Conservation (phyloP, 2,888 invertebrate genomes). For the Leptothorax acervorum region DNA sequence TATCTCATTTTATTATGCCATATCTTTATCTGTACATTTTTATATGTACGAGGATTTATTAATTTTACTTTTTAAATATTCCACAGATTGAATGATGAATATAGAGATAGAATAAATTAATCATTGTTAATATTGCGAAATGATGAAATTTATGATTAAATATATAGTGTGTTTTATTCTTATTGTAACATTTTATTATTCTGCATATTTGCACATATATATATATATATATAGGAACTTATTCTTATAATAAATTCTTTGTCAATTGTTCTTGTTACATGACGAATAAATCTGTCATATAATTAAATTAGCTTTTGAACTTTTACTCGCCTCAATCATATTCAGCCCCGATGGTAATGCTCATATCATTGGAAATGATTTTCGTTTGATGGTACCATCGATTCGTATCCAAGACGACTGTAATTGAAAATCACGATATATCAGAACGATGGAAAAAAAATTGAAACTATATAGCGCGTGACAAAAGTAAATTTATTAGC, state of each 20-base stretch:
- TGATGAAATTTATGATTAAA: neutral
- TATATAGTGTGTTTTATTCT: neutral
- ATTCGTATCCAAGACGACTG: constrained; percentile 97
- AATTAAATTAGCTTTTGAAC: neutral
- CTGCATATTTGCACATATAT: constrained; percentile 2
- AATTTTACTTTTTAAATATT: neutral
- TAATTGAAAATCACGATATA: constrained; percentile 75
- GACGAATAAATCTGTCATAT: neutral
- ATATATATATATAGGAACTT: neutral
- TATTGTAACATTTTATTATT: constrained; percentile 8
- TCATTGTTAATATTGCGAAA: neutral
- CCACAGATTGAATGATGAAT: neutral
- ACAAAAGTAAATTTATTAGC: neutral
- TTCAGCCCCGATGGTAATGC: constrained; percentile 98
- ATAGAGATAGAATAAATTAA: neutral
- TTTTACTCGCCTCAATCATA: constrained; percentile 89
- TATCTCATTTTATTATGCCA: neutral
- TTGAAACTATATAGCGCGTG: neutral
- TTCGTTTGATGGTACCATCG: constrained; percentile 98
- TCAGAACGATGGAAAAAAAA: neutral
- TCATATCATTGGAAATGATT: constrained; percentile 94
- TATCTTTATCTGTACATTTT: neutral
- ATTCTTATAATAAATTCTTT: neutral
- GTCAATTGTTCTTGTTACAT: neutral
- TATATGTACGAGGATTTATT: neutral